phyloP scores from a whole-genome alignment of 2,797 vertebrate genomes.

The Etheostoma nigrum region DNA sequence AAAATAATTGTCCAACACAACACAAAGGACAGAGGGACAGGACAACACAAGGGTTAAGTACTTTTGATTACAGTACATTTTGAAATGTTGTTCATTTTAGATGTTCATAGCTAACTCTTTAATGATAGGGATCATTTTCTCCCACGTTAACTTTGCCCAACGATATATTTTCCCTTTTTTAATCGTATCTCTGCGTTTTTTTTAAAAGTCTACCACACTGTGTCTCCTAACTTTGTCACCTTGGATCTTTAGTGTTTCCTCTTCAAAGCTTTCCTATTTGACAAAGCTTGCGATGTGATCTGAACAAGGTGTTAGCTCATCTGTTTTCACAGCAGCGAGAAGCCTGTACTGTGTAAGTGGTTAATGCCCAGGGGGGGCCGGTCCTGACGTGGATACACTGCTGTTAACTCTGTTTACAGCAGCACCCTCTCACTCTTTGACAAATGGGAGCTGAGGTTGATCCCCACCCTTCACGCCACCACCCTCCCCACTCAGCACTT shows the following conservation, averaged over 20 bases:
- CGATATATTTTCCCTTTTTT: background rate
- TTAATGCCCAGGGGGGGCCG: conserved; percentile 55
- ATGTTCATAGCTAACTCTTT: background rate
- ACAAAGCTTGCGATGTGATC: conserved; percentile 52
- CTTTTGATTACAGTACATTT: background rate
- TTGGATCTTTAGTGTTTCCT: conserved; percentile 33
- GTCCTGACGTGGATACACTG: conserved; percentile 62
- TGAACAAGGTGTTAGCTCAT: conserved; percentile 57
- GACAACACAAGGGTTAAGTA: no score
- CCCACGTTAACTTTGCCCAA: background rate
- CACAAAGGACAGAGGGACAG: no score
- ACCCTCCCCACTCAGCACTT: conserved; percentile 75
- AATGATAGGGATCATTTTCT: background rate
- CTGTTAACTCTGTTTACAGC: conserved; percentile 75
- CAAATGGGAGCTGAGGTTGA: conserved; percentile 70
- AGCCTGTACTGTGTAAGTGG: conserved; percentile 54
- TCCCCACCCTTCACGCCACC: conserved; percentile 70
- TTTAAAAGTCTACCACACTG: background rate
- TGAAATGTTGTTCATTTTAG: background rate
- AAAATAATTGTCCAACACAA: no score
- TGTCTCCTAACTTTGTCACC: conserved; percentile 37
- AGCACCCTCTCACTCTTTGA: conserved; percentile 69
- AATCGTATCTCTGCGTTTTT: conserved; percentile 8
- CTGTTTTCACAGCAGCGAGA: conserved; percentile 57
- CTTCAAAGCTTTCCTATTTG: conserved; percentile 30